Evolutionary conservation across 2,797 vertebrate species (phyloP).

Genomic region (Lagocephalus sceleratus): DNA sequence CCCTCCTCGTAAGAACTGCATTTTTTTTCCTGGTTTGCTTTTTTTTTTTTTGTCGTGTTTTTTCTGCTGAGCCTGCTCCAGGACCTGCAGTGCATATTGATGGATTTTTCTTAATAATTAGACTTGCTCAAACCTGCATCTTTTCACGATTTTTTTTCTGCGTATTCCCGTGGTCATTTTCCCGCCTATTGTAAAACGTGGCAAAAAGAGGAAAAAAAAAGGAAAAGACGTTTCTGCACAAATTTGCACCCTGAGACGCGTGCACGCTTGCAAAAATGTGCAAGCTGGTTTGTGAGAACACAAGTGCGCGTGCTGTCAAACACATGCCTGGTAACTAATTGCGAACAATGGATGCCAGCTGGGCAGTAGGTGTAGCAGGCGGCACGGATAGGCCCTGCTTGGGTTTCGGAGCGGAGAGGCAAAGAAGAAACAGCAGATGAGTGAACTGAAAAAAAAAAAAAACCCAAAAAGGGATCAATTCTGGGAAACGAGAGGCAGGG

Average conservation of each 20-base stretch:
- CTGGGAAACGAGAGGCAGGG: constrained; percentile 21
- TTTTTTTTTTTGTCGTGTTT: constrained; percentile 61
- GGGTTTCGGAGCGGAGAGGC: constrained; percentile 32
- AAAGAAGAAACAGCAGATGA: constrained; percentile 12
- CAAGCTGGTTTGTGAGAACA: constrained; percentile 44
- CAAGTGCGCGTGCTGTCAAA: constrained; percentile 51
- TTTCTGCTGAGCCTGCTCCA: constrained; percentile 73
- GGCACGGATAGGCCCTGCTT: constrained; percentile 56
- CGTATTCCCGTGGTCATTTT: constrained; percentile 42
- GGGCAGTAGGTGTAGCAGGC: constrained; percentile 63
- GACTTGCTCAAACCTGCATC: constrained; percentile 48
- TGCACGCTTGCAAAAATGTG: constrained; percentile 21
- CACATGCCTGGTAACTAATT: constrained; percentile 68
- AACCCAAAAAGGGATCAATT: too few species aligned
- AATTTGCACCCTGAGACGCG: constrained; percentile 21
- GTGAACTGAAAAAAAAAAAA: constrained; percentile 20
- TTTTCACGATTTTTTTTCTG: constrained; percentile 47
- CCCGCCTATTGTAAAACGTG: constrained; percentile 48
- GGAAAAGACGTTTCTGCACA: constrained; percentile 20
- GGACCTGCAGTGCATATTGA: constrained; percentile 72
- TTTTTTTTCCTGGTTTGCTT: constrained; percentile 53
- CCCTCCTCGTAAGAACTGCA: constrained; percentile 70
- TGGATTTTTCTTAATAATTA: constrained; percentile 75
- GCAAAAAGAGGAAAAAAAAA: constrained; percentile 6
- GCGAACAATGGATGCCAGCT: constrained; percentile 74